Evolutionary conservation across 35 echinoderm and acorn worm genomes (phyloP), one percentile per base, ranked within the genome.

Genomic region (Holothuria glaberrima): DNA sequence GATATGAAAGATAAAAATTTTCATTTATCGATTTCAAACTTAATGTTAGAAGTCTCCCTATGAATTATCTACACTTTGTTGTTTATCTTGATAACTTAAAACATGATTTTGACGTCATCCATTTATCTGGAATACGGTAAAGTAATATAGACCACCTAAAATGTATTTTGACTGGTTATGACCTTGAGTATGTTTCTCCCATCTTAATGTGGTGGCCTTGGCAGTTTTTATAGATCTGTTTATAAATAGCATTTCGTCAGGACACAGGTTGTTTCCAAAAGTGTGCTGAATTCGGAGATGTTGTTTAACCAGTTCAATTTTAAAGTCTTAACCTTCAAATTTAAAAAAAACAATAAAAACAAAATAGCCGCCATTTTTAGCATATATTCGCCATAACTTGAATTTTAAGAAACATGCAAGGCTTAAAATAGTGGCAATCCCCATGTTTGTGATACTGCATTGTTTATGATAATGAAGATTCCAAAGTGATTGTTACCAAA

Each of bases 61-160:
- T 18, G 58, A 61, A 61, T 2, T n/a, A 61, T 61, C n/a, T 0
- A 61, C 58, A 61, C 0, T n/a, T 61, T 61, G 58, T 61, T 14
- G 58, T n/a, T n/a, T 61, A 61, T 61, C 58, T 61, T 0, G 58
- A 61, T 14, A 61, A 61, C n/a, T 18, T 61, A 18, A 61, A 61
- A 18, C 0, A 18, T 61, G n/a, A 61, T 14, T 61, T 0, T n/a
- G 58, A 61, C n/a, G 58, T n/a, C 58, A 61, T 61, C n/a, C 58
- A 18, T 18, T 61, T 61, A 61, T 61, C 58, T 0, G 58, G n/a
- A 3, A 61, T 61, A 18, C 16, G 58, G 58, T n/a, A 2, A 14
- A 61, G n/a, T n/a, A 61, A 61, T 61, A n/a, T 61, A 61, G 58
- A 61, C 16, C 58, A 61, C n/a, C n/a, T 61, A 61, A 14, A 61